Evolutionary conservation across 1,140 invertebrate genomes (phyloP).

Genomic region (Cylas formicarius): DNA sequence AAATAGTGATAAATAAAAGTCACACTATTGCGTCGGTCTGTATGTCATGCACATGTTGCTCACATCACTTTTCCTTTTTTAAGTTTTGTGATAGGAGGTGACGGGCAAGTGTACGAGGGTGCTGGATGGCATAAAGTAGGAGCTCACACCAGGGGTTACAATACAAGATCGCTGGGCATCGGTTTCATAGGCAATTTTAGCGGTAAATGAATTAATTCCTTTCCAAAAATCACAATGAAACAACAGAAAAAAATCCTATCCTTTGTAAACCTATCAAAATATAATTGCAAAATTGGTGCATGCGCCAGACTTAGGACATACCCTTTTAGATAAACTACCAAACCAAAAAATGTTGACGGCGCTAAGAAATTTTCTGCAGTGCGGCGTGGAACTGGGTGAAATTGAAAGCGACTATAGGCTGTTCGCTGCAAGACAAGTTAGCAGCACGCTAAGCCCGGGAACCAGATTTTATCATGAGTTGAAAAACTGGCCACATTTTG

Average conservation of each 20-base stretch:
- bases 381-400: slow-evolving; percentile 52
- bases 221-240: no score
- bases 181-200: slow-evolving; percentile 50
- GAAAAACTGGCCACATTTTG: slow-evolving; percentile 39
- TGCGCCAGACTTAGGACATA: slow-evolving; percentile 12
- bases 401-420: slow-evolving; percentile 52
- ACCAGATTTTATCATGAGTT: slow-evolving; percentile 49
- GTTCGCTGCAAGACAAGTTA: slow-evolving; percentile 55
- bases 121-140: slow-evolving; percentile 65
- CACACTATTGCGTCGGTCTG: no score
- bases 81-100: slow-evolving; percentile 69
- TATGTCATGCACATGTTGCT: not conserved
- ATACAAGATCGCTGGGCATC: slow-evolving; percentile 51
- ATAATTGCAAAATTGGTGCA: slow-evolving; percentile 10
- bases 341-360: slow-evolving; percentile 48
- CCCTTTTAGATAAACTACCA: slow-evolving; percentile 50
- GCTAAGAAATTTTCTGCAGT: slow-evolving; percentile 52
- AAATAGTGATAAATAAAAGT: no score
- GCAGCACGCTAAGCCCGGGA: slow-evolving; percentile 54
- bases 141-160: slow-evolving; percentile 60
- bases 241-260: no score
- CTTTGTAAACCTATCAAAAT: not conserved
- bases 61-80: slow-evolving; percentile 20
- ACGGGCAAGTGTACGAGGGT: slow-evolving; percentile 71
- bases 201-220: no score